These are phyloP conservation scores for Bombus pascuorum DNA, from an alignment of 1,140 invertebrate genomes.

Conservation along the genomic window DNA sequence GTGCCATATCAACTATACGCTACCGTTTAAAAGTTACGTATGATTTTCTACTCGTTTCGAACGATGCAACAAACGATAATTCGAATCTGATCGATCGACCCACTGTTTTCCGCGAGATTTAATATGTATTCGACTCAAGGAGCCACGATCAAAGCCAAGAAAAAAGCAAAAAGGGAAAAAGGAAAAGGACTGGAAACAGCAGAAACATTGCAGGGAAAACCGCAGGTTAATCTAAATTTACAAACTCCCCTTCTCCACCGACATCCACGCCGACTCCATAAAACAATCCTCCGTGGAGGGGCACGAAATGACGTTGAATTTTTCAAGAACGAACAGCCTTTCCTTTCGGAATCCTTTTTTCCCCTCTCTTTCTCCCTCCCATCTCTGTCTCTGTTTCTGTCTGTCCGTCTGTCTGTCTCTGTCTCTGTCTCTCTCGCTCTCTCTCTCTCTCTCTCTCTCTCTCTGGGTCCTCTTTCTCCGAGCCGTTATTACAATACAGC, in stretches of 20 bases:
- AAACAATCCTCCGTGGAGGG: slow-evolving; percentile 11
- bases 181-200: neutral
- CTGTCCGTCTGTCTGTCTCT: too few relatives aligned
- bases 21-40: too few relatives aligned
- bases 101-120: neutral
- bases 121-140: neutral
- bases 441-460: neutral
- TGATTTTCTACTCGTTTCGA: too few relatives aligned
- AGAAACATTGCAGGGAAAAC: neutral
- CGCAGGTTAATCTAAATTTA: slow-evolving; percentile 20
- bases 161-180: too few relatives aligned
- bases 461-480: neutral
- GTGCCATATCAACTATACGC: too few relatives aligned
- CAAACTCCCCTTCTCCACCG: neutral
- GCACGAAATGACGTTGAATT: slow-evolving; percentile 49
- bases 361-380: neutral
- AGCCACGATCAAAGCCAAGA: neutral
- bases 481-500: slow-evolving; percentile 62
- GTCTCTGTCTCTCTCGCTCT: too few relatives aligned
- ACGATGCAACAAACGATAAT: too few relatives aligned
- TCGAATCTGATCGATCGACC: too few relatives aligned
- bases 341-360: slow-evolving; percentile 30
- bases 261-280: neutral
- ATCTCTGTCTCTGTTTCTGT: too few relatives aligned
- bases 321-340: slow-evolving; percentile 45